Evolutionary conservation across 1,140 invertebrate genomes (phyloP).

Genomic region (Neodiprion virginianus): DNA sequence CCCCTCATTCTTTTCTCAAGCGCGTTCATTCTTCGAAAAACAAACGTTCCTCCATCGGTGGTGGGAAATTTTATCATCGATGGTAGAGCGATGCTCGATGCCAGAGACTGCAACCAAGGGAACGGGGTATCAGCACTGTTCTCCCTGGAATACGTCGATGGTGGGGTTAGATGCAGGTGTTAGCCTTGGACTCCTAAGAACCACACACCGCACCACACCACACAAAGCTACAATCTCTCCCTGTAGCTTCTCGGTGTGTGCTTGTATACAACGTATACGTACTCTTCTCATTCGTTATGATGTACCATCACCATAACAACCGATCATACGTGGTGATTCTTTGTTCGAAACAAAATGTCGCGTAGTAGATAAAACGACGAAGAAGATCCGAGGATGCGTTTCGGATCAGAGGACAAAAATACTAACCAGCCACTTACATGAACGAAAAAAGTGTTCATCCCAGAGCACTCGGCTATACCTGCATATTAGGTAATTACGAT

Average conservation of each 20-base stretch:
- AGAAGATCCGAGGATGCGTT: too few relatives aligned
- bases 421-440: too few relatives aligned
- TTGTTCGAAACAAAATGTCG: neutral
- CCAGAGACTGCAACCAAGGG: too few relatives aligned
- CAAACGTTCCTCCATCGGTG: too few relatives aligned
- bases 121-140: constrained; percentile 42
- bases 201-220: constrained; percentile 14
- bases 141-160: constrained; percentile 30
- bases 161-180: constrained; percentile 51
- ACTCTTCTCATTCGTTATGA: neutral
- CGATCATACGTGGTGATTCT: neutral
- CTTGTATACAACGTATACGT: too few relatives aligned
- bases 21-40: too few relatives aligned
- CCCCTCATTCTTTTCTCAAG: neutral
- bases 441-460: neutral
- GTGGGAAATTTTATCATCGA: too few relatives aligned
- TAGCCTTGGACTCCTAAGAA: constrained; percentile 56
- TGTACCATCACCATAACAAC: neutral
- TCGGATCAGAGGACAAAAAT: too few relatives aligned
- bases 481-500: neutral
- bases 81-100: too few relatives aligned
- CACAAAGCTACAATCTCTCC: constrained; percentile 32
- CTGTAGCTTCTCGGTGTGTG: neutral
- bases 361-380: too few relatives aligned
- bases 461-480: constrained; percentile 19